phyloP scores from a whole-genome alignment of 2,797 vertebrate genomes.

The Silurus lanzhouensis region DNA sequence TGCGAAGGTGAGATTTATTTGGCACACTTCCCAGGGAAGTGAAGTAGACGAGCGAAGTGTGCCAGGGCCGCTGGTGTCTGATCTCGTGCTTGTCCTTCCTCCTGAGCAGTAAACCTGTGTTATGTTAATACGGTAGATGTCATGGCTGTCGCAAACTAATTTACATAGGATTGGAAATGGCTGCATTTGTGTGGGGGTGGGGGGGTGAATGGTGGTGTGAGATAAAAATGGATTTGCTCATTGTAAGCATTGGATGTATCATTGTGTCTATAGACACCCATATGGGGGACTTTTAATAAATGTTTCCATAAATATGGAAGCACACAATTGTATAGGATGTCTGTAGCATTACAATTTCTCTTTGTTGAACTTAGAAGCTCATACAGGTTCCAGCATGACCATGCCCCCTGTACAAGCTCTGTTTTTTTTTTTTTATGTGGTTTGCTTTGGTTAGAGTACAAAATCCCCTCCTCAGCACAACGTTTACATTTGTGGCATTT shows the following conservation, averaged over 20 bases:
- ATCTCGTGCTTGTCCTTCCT: conserved; percentile 30
- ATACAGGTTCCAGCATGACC: too few relatives aligned
- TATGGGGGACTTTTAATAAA: too few relatives aligned
- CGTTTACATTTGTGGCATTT: too few relatives aligned
- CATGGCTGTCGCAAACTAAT: not conserved
- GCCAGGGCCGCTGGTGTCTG: conserved; percentile 22
- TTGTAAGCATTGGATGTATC: not conserved
- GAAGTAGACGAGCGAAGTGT: conserved; percentile 43
- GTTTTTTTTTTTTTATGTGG: too few relatives aligned
- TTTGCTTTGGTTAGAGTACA: too few relatives aligned
- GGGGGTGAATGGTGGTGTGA: not conserved
- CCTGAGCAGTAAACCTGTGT: conserved; percentile 1
- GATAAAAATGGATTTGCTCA: not conserved
- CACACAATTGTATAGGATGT: too few relatives aligned
- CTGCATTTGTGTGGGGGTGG: not conserved
- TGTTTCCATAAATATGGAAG: too few relatives aligned
- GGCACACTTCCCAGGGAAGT: conserved; percentile 41
- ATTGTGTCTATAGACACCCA: too few relatives aligned
- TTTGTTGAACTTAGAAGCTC: too few relatives aligned
- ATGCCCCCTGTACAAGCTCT: too few relatives aligned
- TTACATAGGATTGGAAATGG: not conserved
- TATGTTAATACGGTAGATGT: conserved; percentile 1
- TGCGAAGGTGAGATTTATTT: conserved; percentile 33
- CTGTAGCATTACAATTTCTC: too few relatives aligned
- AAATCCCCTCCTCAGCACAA: too few relatives aligned